Conservation (phyloP, 1,140 invertebrate genomes). For the Delia radicum region DNA sequence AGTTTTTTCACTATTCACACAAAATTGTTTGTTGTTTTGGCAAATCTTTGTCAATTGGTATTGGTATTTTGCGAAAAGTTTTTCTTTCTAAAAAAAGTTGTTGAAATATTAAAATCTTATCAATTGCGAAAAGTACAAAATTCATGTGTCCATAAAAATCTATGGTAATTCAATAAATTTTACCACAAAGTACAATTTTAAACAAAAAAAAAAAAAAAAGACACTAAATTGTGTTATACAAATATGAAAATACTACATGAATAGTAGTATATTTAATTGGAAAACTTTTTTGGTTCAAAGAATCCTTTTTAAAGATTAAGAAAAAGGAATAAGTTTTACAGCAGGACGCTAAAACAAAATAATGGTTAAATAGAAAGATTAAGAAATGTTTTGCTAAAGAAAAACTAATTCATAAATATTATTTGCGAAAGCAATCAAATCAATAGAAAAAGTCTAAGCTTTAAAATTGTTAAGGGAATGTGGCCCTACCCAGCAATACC, state of each 20-base stretch:
- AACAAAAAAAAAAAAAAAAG: background rate
- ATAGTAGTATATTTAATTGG: background rate
- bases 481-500: no score
- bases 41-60: background rate
- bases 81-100: background rate
- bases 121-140: background rate
- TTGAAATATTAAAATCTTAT: background rate
- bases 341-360: no score
- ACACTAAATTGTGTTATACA: background rate
- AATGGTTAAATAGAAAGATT: no score
- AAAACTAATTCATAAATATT: no score
- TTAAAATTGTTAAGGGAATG: no score
- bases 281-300: background rate
- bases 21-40: background rate
- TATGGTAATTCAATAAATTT: conserved; percentile 19
- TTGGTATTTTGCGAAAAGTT: background rate
- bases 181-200: background rate
- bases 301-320: no score
- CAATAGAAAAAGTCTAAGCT: no score
- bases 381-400: no score
- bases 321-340: no score
- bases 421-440: no score
- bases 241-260: background rate
- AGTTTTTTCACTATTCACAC: background rate
- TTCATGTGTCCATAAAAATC: background rate